phyloP scores from a whole-genome alignment of 2,888 invertebrate genomes.

The Heterodera filipjevi region DNA sequence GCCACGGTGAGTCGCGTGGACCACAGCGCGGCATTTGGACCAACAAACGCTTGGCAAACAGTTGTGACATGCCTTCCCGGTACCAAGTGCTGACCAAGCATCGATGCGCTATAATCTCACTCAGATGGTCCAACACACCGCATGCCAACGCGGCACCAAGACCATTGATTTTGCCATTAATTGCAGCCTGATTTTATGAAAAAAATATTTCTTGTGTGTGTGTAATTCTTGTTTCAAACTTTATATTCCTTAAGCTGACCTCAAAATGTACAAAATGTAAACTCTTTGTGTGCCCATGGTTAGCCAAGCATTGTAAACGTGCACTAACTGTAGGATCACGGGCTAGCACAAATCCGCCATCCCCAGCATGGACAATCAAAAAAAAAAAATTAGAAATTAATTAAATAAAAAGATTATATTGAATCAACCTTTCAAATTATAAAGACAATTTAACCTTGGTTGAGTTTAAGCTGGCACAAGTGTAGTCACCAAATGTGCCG shows the following conservation, averaged over 20 bases:
- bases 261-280: background rate
- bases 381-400: background rate
- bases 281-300: background rate
- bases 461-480: background rate
- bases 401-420: background rate
- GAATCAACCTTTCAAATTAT: background rate
- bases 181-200: background rate
- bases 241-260: background rate
- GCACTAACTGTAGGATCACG: background rate
- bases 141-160: background rate
- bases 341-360: background rate
- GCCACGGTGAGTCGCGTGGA: background rate
- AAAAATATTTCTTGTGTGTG: background rate
- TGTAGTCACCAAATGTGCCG: background rate
- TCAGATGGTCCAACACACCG: background rate
- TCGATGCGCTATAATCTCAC: background rate
- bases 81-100: background rate
- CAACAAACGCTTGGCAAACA: background rate
- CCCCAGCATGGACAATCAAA: background rate
- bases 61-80: background rate
- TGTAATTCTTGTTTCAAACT: background rate
- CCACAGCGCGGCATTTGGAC: background rate
- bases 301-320: background rate
- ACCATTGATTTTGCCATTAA: background rate
- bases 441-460: background rate